Base-by-base conservation (phyloP, 2,113 vertebrate genomes). In the Protomyctophum bolini region DNA sequence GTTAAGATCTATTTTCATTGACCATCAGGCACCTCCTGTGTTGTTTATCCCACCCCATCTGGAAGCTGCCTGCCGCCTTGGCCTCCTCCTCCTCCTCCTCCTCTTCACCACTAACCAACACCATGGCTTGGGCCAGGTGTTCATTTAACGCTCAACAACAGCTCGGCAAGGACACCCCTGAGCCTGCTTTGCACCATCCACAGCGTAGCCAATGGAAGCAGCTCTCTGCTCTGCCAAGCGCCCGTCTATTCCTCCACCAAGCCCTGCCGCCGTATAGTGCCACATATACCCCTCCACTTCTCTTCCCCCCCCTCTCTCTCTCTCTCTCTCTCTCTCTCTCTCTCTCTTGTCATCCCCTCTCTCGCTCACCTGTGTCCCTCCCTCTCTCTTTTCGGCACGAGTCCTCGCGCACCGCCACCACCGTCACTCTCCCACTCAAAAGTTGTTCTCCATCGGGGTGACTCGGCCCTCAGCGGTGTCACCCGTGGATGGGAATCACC, bases 81-180 rank as follows among this genome's bases (percentile, higher is more conserved):
- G 64, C 75, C 58, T 55, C 58, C 49, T 47, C 41, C 48, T 6
- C 48, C 4, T 21, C 46, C 47, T 63, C 62, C 14, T 63, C 47
- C 9, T 57, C 55, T 8, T 57, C 55, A 15, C 55, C 56, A 41
- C 58, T 56, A 59, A 51, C 11, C 48, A 14, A 48, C 56, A 48
- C 11, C 76, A 49, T 10, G 15, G 49, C 8, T 68, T 68, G 68
- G 73, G 63, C 81, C 87, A 91, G 88, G 85, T 89, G 89, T 90
- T 88, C 86, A 76, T 85, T 83, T 87, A 90, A 82, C 86, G 83
- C 79, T 73, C 76, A 74, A 80, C 73, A 80, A 82, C 83, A 66
- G 75, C 79, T 72, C 62, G 9, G 67, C 79, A 68, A 82, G 63
- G 67, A 77, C 70, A 69, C 89, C 86, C 75, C 50, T 60, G 83